Evolutionary conservation across 92 coral and sea anemone species (phyloP).

Genomic region (Actinostola sp.): DNA sequence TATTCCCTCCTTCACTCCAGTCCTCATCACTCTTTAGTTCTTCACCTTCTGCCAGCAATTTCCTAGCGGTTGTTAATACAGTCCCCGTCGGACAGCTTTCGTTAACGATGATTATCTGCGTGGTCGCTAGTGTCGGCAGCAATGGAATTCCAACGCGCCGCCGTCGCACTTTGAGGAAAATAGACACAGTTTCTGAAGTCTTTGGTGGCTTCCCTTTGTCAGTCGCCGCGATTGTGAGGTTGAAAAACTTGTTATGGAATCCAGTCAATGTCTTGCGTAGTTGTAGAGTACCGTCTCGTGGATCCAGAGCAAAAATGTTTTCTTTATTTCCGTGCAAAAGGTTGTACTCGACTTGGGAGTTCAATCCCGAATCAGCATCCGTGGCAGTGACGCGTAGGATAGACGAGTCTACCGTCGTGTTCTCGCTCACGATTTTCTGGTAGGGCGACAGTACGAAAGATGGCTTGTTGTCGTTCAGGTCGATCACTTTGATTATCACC

Average conservation of each 20-base stretch:
- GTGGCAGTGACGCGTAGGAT: constrained; percentile 78
- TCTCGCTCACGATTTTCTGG: constrained; percentile 66
- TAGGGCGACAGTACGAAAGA: constrained; percentile 60
- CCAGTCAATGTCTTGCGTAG: constrained; percentile 45
- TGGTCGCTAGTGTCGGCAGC: constrained; percentile 39
- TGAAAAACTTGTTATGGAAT: constrained; percentile 40
- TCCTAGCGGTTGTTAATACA: constrained; percentile 48
- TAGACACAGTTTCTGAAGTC: constrained; percentile 53
- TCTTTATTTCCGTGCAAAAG: constrained; percentile 58
- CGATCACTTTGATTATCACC: constrained; percentile 53
- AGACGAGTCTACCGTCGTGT: constrained; percentile 65
- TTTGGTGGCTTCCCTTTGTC: constrained; percentile 61
- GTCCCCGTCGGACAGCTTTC: constrained; percentile 65
- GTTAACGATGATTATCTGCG: constrained; percentile 53
- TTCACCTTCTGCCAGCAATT: constrained; percentile 26
- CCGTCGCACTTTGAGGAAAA: constrained; percentile 51
- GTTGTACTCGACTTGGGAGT: constrained; percentile 51
- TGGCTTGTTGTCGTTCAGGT: constrained; percentile 79
- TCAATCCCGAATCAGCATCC: constrained; percentile 66
- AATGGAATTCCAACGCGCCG: constrained; percentile 17
- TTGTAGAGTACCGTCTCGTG: constrained; percentile 42
- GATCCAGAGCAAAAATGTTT: constrained; percentile 63
- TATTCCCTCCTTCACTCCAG: not conserved
- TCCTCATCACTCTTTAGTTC: constrained; percentile 34
- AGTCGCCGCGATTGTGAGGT: constrained; percentile 59